Base-by-base conservation (phyloP, 2,888 invertebrate species). In the Aphrophora alni region DNA sequence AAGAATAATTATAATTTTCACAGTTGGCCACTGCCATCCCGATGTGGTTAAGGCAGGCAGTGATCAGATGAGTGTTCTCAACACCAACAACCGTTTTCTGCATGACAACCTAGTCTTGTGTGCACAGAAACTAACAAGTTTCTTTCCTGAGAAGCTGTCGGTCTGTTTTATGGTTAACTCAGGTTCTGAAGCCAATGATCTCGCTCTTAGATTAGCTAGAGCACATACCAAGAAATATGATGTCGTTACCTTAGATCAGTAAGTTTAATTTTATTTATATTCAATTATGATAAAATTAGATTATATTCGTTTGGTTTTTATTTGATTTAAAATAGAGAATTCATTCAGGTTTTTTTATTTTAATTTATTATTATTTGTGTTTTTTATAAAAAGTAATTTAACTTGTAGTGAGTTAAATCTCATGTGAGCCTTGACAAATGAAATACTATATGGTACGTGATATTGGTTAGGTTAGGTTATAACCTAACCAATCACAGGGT, bases 1-100 rank as follows among this genome's bases (percentile, higher is more conserved):
- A n/a, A n/a, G n/a, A n/a, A 8, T 33, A 33, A 33, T 33, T 33
- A 8, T 33, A 8, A 33, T 81, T 70, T 84, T 90, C 90, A 12
- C 90, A 99, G 99, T 99, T 87, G 99, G 99, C 0, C 99, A 99
- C 89, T 98, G 98, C 87, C 98, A 99, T 88, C 97, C 98, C 0
- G 92, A 93, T 84, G 98, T 99, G 25, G 98, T 98, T 0, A 92
- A 94, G 86, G 97, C 97, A 0, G 98, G 96, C 0, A 92, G 93
- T 82, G 92, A 95, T 80, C 99, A 99, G 90, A 97, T 99, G 95
- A 92, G 93, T 21, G 89, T 94, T 1, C 92, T 99, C 85, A 97
- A 95, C 85, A 99, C 99, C 72, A 99, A 99, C 90, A 96, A 95
- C 87, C 94, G 99, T 51, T 99, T 97, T 88, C 92, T 99, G 14